These are phyloP conservation scores for Micromussa lordhowensis DNA, from an alignment of 92 coral and sea anemone genomes.

Conservation along the genomic window DNA sequence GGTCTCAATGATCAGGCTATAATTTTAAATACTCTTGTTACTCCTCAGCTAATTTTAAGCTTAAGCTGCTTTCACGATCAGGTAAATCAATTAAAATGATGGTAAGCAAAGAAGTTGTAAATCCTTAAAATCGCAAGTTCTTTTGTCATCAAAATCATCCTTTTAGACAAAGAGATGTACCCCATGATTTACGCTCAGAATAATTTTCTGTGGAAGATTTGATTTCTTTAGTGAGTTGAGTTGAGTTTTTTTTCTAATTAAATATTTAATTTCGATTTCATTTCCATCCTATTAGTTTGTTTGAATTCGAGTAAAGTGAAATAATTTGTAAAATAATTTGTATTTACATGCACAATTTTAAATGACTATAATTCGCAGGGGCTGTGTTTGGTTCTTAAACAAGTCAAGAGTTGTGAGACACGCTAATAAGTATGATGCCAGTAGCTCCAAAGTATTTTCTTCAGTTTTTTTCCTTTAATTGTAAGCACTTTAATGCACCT, in stretches of 20 bases:
- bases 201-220: too few species aligned
- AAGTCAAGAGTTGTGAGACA: neutral
- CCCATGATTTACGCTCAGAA: neutral
- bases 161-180: neutral
- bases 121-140: neutral
- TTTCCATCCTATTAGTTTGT: too few species aligned
- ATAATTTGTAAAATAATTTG: neutral
- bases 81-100: too few species aligned
- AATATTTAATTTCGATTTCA: too few species aligned
- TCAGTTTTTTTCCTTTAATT: neutral
- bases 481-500: neutral
- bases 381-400: neutral
- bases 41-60: too few species aligned
- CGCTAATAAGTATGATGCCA: neutral
- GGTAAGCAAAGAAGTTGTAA: too few species aligned
- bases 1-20: neutral
- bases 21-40: neutral
- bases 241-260: too few species aligned
- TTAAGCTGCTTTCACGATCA: too few species aligned
- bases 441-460: neutral
- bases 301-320: too few species aligned
- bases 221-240: too few species aligned
- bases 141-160: neutral
- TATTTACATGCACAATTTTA: neutral
- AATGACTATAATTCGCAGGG: neutral